Conservation (phyloP, 1,140 invertebrate species). For the Penaeus japonicus region DNA sequence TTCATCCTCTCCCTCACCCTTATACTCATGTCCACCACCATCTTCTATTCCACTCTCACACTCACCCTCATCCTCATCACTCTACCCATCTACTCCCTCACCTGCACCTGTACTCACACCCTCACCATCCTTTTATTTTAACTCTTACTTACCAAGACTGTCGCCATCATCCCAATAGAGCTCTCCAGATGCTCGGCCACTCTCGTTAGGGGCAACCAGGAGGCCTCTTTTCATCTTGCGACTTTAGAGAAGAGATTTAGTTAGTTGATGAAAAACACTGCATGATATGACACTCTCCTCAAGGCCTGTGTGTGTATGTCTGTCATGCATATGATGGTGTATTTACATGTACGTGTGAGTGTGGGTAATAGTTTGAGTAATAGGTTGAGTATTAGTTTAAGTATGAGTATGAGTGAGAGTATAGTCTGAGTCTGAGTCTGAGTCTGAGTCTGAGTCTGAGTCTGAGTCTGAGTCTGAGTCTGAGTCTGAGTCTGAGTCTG, state of each 20-base stretch:
- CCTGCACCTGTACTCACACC: not conserved
- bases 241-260: constrained; percentile 62
- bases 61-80: not conserved
- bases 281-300: not conserved
- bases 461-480: no score
- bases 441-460: no score
- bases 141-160: constrained; percentile 69
- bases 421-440: no score
- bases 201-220: constrained; percentile 69
- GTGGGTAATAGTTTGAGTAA: no score
- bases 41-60: no score
- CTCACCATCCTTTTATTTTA: not conserved
- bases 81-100: not conserved
- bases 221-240: constrained; percentile 72
- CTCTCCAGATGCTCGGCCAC: constrained; percentile 70
- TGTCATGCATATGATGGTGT: not conserved
- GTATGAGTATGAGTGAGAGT: no score
- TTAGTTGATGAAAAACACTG: not conserved
- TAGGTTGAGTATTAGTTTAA: no score
- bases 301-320: not conserved
- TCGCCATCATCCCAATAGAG: constrained; percentile 84
- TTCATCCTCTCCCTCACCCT: no score
- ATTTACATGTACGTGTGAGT: not conserved
- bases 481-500: no score
- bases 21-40: no score